phyloP scores from a whole-genome alignment of 2,113 vertebrate species.

The Pristiophorus japonicus region DNA sequence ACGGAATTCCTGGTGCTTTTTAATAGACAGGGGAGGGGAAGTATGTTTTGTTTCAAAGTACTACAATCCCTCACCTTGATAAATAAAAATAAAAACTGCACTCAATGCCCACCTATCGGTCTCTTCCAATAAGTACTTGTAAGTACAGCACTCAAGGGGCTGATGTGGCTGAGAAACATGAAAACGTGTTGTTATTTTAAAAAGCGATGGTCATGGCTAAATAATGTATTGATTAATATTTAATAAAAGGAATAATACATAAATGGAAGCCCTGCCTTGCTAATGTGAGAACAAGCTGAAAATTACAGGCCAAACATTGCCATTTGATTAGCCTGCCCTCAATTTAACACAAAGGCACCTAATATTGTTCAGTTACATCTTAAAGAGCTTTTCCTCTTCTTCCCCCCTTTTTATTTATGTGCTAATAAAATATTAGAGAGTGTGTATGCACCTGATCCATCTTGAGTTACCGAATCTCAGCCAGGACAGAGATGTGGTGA shows the following conservation, averaged over 20 bases:
- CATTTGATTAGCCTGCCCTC: neutral
- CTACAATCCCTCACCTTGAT: neutral
- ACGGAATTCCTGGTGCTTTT: neutral
- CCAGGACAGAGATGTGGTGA: neutral
- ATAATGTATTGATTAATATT: neutral
- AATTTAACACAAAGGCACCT: neutral
- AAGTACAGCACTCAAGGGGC: neutral
- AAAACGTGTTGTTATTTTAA: neutral
- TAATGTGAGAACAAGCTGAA: neutral
- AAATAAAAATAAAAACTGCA: neutral
- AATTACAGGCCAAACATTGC: neutral
- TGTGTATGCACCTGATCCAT: neutral
- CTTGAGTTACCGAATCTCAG: neutral
- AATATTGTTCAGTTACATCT: neutral
- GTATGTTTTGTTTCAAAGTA: neutral
- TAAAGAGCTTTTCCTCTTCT: neutral
- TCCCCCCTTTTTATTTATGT: neutral
- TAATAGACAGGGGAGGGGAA: neutral
- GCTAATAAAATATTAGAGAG: neutral
- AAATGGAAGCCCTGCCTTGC: neutral
- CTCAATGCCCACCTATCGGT: neutral
- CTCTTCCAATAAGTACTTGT: neutral
- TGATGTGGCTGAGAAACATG: neutral
- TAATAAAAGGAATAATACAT: neutral
- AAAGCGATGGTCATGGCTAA: neutral